Evolutionary conservation across 2,113 vertebrate species (phyloP).

Genomic region (Onychostruthus taczanowskii): DNA sequence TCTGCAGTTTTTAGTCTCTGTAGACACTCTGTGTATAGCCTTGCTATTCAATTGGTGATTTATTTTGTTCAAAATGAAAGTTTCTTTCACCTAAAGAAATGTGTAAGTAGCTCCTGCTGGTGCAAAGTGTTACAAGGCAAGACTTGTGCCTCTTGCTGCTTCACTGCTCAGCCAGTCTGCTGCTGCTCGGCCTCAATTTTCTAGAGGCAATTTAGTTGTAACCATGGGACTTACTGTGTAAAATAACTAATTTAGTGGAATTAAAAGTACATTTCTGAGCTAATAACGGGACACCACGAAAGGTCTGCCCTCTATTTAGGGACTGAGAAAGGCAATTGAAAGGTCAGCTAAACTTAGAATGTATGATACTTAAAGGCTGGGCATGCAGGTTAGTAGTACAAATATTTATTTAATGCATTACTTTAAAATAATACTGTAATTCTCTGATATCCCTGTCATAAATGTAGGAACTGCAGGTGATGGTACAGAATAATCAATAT

Average conservation of each 20-base stretch:
- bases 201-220: not conserved
- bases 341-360: not conserved
- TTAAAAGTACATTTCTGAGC: not conserved
- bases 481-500: not conserved
- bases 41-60: not conserved
- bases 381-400: not conserved
- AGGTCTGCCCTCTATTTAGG: not conserved
- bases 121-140: not conserved
- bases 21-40: not conserved
- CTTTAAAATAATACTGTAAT: not conserved
- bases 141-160: not conserved
- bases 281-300: not conserved
- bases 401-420: not conserved
- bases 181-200: not conserved
- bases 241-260: not conserved
- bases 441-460: not conserved
- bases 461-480: not conserved
- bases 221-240: not conserved
- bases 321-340: not conserved
- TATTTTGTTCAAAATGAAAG: not conserved
- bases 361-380: not conserved
- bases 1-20: not conserved
- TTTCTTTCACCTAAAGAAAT: not conserved
- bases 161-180: not conserved
- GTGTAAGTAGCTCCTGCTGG: not conserved